A percentile compares a stretch with the other conserved stretches of the same genome.
Conservation (phyloP, 2,888 invertebrate species). For the Plemyria rubiginata region DNA sequence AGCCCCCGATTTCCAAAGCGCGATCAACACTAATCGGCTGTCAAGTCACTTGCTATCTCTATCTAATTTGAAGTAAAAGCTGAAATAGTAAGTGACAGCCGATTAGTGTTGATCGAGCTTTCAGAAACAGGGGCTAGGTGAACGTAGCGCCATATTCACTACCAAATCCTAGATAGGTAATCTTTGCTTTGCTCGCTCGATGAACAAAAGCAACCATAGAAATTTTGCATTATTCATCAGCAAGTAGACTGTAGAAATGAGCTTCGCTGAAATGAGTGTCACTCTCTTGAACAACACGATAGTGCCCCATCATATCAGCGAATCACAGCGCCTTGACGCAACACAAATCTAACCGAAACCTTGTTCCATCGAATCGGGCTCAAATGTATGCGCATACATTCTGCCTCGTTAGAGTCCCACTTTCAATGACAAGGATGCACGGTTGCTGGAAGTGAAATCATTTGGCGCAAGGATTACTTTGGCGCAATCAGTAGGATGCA, state of each 20-base stretch:
- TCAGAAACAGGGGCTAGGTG: no score
- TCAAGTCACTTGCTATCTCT: no score
- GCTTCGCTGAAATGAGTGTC: slow-evolving; percentile 3
- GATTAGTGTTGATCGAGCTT: no score
- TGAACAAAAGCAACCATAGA: no score
- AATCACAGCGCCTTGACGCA: slow-evolving; percentile 35
- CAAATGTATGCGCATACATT: slow-evolving; percentile 79
- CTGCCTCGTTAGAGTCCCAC: slow-evolving; percentile 67
- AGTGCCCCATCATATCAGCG: slow-evolving; percentile 9
- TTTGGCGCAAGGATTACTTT: slow-evolving; percentile 11
- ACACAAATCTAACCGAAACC: slow-evolving; percentile 60
- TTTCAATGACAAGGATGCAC: slow-evolving; percentile 48
- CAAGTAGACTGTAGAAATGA: slow-evolving; percentile 1
- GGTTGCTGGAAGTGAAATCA: slow-evolving; percentile 47
- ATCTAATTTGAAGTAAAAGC: no score
- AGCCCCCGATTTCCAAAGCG: no score
- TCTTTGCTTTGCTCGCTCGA: no score
- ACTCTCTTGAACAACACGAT: slow-evolving; percentile 10
- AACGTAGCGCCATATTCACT: no score
- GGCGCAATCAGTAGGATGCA: neutral
- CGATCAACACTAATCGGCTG: no score
- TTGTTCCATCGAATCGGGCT: slow-evolving; percentile 63
- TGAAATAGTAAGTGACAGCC: no score
- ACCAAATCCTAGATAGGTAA: no score
- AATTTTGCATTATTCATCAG: neutral